Base-by-base conservation (phyloP, 2,797 vertebrate genomes). In the Pelodytes ibericus region DNA sequence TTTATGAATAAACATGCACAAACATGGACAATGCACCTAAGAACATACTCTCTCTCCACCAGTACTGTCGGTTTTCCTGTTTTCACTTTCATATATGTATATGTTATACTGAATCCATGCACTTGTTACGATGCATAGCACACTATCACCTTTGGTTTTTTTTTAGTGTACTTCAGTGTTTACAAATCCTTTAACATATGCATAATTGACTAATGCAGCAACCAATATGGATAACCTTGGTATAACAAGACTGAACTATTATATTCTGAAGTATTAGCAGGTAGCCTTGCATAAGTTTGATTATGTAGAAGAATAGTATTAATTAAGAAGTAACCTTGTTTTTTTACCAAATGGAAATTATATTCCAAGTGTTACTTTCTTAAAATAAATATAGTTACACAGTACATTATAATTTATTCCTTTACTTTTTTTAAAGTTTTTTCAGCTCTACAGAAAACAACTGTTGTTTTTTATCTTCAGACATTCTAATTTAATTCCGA, bases 401-500 rank as follows among this genome's bases (percentile, higher is more conserved):
- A 31, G 15, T 27, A 47, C 63, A 30, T 51, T 27, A 51, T 44
- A 57, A 66, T 27, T 80, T 65, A 10, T 47, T 53, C 25, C n/a
- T 53, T 1, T 16, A 49, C 71, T 83, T 76, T 20, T n/a, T 51
- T 80, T 83, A 78, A 73, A 79, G 26, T 1, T 0, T 74, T 79
- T 79, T 44, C 64, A 74, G 2, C 16, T 67, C 1, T 70, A 30
- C 78, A 81, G 41, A 74, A 81, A 81, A 80, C 1, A 81, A 53
- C 18, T 49, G 56, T 65, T 41, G 68, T 62, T 80, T 80, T 71
- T 62, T 26, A 53, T 13, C 30, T 24, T 16, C 24, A 77, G 31
- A 75, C 9, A 36, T 77, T 79, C 44, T 69, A 67, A 74, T 81
- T 53, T 53, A 72, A 27, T 76, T 82, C 31, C 31, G 63, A 83